Conservation (phyloP, 2,113 vertebrate genomes). For the Trogon surrucura region DNA sequence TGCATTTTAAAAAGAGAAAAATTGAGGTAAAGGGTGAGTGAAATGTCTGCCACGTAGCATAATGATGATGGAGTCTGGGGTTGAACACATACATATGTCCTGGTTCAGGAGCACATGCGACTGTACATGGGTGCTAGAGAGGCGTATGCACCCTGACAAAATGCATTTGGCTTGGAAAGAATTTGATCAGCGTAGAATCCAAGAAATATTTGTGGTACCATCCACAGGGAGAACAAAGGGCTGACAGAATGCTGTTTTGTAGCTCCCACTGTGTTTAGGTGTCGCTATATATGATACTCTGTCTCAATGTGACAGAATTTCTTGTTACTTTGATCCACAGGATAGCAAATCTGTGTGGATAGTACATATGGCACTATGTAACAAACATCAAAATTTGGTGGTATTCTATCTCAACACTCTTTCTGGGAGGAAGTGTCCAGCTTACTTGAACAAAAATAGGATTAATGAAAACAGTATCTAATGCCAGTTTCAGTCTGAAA, state of each 20-base stretch:
- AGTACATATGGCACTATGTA: neutral
- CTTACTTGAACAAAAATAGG: neutral
- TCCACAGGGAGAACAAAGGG: neutral
- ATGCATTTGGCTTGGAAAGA: neutral
- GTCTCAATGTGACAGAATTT: neutral
- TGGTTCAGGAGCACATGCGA: neutral
- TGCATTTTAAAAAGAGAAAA: neutral
- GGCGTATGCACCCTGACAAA: neutral
- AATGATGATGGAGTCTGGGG: neutral
- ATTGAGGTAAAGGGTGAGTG: neutral
- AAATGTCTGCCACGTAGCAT: neutral
- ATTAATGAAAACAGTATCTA: neutral
- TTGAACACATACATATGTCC: fast-evolving
- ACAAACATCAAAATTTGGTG: neutral
- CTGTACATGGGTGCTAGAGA: neutral
- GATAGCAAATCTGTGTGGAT: neutral
- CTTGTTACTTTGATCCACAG: neutral
- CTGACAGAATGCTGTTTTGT: neutral
- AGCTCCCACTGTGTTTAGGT: neutral
- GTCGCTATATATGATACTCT: neutral
- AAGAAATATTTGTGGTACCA: neutral
- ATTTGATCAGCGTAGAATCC: neutral
- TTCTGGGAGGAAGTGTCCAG: neutral
- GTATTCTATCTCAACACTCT: neutral
- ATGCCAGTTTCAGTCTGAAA: neutral